Evolutionary conservation across 2,113 vertebrate species (phyloP), one percentile per base, ranked within the genome.

Genomic region (Neodon shergylaensis): DNA sequence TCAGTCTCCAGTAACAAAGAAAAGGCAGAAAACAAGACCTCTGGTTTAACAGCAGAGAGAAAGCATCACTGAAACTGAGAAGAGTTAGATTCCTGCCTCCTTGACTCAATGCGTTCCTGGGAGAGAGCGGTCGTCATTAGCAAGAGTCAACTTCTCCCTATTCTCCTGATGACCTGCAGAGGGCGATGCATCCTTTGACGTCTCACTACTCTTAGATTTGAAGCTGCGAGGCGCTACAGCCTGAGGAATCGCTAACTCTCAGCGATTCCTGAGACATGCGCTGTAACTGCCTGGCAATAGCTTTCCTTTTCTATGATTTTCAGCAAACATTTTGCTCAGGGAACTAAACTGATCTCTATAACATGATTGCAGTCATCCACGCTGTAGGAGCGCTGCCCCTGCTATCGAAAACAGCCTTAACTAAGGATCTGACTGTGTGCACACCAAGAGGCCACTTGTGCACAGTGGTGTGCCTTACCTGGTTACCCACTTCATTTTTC

Each of bases 401-500:
- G 81, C 95, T 74, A 16, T 17, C 42, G 94, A 92, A 68, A 97
- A 89, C 54, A 66, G 66, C 87, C 74, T 77, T 79, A 93, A 66
- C 88, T 28, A 13, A 2, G 26, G 17, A 68, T 79, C 91, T 61
- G 78, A 93, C 82, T 52, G 16, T 16, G 74, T 54, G 85, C 87
- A 88, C 87, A 28, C 44, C 39, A 17, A 47, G 19, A 39, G 49
- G 42, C 6, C 49, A 42, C 86, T 94, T 31, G 95, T 92, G 96
- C 88, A 42, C 68, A 21, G 77, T 7, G 79, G 63, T 90, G 92
- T 36, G 79, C 81, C 0, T 91, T 61, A 49, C 28, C 36, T 65
- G 85, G 33, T 79, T 92, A 66, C 47, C 42, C 63, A 88, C 95
- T 97, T 97, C 96, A 96, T 96, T 96, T 97, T 96, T 96, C 97